Conservation (phyloP, 2,113 vertebrate genomes). For the Elaphurus davidianus region DNA sequence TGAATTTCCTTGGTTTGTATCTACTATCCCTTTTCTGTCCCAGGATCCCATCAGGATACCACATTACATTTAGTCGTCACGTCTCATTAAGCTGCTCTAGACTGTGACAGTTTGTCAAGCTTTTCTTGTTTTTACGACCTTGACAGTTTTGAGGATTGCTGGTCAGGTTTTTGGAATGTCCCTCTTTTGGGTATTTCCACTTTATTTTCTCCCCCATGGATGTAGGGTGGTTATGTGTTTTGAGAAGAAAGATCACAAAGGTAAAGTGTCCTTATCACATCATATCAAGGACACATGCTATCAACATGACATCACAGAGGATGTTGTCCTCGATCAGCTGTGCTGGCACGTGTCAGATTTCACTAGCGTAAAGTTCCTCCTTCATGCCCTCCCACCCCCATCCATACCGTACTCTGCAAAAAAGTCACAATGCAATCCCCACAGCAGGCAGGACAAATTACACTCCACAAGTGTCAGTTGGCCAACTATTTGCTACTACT, state of each 20-base stretch:
- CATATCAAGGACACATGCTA: neutral
- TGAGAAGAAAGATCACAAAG: neutral
- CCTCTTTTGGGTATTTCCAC: neutral
- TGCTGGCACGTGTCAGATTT: neutral
- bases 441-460: neutral
- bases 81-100: neutral
- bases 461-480: neutral
- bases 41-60: neutral
- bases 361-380: neutral
- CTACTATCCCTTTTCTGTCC: neutral
- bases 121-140: neutral
- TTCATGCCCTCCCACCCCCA: neutral
- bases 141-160: neutral
- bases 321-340: neutral
- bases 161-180: neutral
- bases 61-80: neutral
- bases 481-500: neutral
- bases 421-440: neutral
- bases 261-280: neutral
- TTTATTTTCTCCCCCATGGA: fast-evolving
- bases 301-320: neutral
- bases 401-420: neutral
- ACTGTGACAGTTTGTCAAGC: neutral
- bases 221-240: neutral
- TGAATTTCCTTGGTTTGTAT: neutral